These are phyloP conservation scores for Cottus gobio DNA, from an alignment of 2,113 vertebrate genomes.

Conservation along the genomic window DNA sequence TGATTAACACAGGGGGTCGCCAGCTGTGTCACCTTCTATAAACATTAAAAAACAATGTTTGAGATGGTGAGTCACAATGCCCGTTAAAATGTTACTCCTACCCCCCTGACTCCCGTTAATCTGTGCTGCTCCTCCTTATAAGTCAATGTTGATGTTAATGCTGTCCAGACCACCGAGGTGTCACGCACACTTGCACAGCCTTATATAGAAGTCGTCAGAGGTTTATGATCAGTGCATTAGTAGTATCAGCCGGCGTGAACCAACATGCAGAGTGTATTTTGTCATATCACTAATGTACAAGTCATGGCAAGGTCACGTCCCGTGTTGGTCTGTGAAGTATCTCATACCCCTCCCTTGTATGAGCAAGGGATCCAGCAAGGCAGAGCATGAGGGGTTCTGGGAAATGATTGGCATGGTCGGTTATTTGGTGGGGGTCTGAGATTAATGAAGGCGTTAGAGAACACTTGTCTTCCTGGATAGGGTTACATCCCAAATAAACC, in stretches of 20 bases:
- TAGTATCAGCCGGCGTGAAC: conserved; percentile 40
- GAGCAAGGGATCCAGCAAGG: conserved; percentile 2
- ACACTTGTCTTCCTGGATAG: conserved; percentile 39
- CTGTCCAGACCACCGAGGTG: conserved; percentile 70
- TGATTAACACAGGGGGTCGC: conserved; percentile 18
- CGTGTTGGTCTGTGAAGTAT: conserved; percentile 14
- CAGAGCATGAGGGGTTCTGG: conserved; percentile 17
- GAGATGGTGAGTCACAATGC: conserved; percentile 65
- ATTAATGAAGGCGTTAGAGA: conserved; percentile 9
- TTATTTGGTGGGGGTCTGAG: conserved; percentile 10
- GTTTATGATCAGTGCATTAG: conserved; percentile 64
- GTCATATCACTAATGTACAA: conserved; percentile 51
- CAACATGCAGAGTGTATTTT: conserved; percentile 40
- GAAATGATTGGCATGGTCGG: conserved; percentile 28
- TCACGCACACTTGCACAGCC: conserved; percentile 55
- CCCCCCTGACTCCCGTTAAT: conserved; percentile 34
- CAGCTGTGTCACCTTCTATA: conserved; percentile 52
- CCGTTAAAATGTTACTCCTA: conserved; percentile 48
- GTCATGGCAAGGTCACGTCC: conserved; percentile 49
- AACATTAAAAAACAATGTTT: conserved; percentile 64
- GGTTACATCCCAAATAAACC: conserved; percentile 73
- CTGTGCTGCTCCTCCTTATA: conserved; percentile 81
- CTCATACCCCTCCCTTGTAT: conserved; percentile 13
- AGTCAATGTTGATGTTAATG: conserved; percentile 79
- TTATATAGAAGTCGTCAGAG: conserved; percentile 76